These are phyloP conservation scores for Gopherus evgoodei DNA, from an alignment of 2,113 vertebrate genomes.

Conservation along the genomic window DNA sequence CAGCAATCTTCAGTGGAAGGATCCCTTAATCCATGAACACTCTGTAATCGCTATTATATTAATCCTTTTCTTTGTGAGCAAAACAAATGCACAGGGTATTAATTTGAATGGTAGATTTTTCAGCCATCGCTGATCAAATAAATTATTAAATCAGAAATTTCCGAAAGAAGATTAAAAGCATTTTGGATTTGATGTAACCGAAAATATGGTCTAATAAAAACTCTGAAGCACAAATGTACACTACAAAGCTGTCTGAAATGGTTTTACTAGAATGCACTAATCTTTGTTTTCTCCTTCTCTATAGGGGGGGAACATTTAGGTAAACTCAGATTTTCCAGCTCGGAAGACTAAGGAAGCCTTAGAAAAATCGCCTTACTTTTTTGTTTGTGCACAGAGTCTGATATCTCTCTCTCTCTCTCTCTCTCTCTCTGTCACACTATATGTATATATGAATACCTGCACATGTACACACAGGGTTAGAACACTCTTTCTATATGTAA, in stretches of 20 bases:
- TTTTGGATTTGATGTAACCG: not conserved
- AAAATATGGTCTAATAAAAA: not conserved
- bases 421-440: not conserved
- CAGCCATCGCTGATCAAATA: constrained; percentile 23
- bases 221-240: not conserved
- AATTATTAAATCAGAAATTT: constrained; percentile 41
- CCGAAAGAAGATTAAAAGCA: constrained; percentile 29
- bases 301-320: not conserved
- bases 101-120: not conserved
- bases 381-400: not conserved
- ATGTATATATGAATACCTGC: not conserved
- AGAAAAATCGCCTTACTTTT: constrained; percentile 37
- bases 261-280: not conserved
- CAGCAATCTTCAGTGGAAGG: not conserved
- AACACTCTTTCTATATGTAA: not conserved
- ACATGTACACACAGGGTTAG: constrained; percentile 6
- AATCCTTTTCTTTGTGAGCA: not conserved
- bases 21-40: not conserved
- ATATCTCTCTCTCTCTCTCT: not conserved
- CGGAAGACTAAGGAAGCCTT: not conserved
- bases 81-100: not conserved
- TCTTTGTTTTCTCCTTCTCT: constrained; percentile 33
- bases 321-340: constrained; percentile 1
- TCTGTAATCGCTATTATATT: not conserved
- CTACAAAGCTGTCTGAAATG: not conserved